phyloP scores from a whole-genome alignment of 2,888 invertebrate genomes.

The Drosophila nr. perissopoda region DNA sequence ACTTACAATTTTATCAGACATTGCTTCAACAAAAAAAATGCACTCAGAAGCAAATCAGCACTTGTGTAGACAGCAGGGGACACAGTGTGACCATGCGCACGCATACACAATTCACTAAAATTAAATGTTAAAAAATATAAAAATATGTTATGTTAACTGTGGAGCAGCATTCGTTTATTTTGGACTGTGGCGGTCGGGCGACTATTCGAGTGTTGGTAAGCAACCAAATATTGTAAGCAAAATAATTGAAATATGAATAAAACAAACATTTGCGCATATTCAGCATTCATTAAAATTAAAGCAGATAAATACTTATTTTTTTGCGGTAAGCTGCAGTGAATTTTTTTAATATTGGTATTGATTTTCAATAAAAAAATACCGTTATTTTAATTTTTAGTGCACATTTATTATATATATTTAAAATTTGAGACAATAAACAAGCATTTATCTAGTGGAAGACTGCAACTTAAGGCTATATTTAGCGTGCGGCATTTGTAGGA shows the following conservation, averaged over 20 bases:
- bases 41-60: constrained; percentile 49
- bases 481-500: constrained; percentile 5
- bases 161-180: not conserved
- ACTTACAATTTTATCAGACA: constrained; percentile 77
- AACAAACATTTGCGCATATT: not conserved
- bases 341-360: not conserved
- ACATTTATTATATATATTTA: constrained; percentile 45
- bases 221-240: not conserved
- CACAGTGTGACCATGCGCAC: constrained; percentile 39
- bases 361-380: not conserved
- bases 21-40: constrained; percentile 48
- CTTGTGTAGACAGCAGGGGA: constrained; percentile 38
- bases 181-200: not conserved
- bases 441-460: constrained; percentile 72
- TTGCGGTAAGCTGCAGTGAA: not conserved
- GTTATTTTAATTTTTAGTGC: constrained; percentile 35
- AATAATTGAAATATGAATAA: not conserved
- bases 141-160: constrained; percentile 2
- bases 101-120: not conserved
- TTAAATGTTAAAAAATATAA: not conserved
- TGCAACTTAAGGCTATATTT: constrained; percentile 59
- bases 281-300: not conserved
- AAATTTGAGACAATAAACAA: constrained; percentile 47
- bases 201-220: not conserved
- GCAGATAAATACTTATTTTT: not conserved